A percentile compares a stretch with the other conserved stretches of the same genome.
phyloP scores from a whole-genome alignment of 2,888 invertebrate species.

The Cheilosia pagana region DNA sequence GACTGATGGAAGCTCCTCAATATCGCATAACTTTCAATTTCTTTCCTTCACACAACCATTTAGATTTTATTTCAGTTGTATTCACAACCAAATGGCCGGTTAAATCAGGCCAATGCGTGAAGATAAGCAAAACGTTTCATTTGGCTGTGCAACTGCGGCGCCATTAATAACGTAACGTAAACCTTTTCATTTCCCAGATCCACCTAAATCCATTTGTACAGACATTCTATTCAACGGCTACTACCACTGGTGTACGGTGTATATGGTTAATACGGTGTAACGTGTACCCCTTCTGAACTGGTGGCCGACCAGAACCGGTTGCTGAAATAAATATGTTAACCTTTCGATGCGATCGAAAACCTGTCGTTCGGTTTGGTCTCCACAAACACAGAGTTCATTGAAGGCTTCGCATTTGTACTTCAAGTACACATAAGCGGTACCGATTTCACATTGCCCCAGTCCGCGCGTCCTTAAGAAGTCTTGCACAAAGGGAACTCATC shows the following conservation, averaged over 20 bases:
- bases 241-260: conserved; percentile 8
- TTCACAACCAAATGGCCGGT: conserved; percentile 10
- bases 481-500: conserved; percentile 41
- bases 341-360: conserved; percentile 59
- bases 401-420: conserved; percentile 51
- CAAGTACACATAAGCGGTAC: conserved; percentile 25
- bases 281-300: not conserved
- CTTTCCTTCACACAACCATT: not conserved
- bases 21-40: not conserved
- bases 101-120: conserved; percentile 15
- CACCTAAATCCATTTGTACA: conserved; percentile 15
- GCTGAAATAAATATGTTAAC: conserved; percentile 59
- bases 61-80: not conserved
- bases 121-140: conserved; percentile 22
- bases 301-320: conserved; percentile 64
- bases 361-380: conserved; percentile 58
- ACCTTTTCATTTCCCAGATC: conserved; percentile 42
- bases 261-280: no score
- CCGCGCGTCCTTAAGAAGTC: conserved; percentile 22
- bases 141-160: not conserved
- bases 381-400: conserved; percentile 60
- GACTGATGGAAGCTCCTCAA: not conserved
- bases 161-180: conserved; percentile 1
- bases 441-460: conserved; percentile 18
- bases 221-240: conserved; percentile 33